Evolutionary conservation across 2,113 vertebrate species (phyloP), one percentile per base, ranked within the genome.

Genomic region (Numida meleagris): DNA sequence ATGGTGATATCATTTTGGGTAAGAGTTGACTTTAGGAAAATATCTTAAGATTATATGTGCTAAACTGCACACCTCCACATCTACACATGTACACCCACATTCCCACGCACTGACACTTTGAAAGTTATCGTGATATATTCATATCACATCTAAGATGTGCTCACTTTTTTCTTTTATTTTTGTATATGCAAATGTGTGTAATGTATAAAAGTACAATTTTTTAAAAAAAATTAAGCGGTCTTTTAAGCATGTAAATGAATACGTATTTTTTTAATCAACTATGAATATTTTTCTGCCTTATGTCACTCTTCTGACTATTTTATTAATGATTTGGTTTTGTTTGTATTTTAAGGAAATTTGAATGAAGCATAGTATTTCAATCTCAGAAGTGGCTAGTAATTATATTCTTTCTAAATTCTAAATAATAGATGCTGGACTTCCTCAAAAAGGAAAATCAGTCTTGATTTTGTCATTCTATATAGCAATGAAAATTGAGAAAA

Each of bases 1-100:
- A 74, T 62, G 9, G 7, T 51, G 63, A 36, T 58, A 65, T 31
- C 15, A 63, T 63, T 88, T 29, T 65, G 18, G 57, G 23, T 63
- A 63, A 92, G n/a, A 88, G 76, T 65, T 92, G 38, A 86, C 73
- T 83, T 29, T 46, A 83, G 86, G 79, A 90, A 48, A 88, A 90
- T 63, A 74, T 88, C 34, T 88, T 42, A 95, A 75, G 6, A 42
- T 17, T 67, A 4, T 29, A 62, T 62, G 25, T 91, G 81, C 29
- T 94, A 83, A 85, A 83, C 53, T 86, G 29, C 29, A 88, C 34
- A 51, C 78, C 74, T 90, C 43, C 65, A n/a, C 66, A 81, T 55
- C 19, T 90, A 67, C 68, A 95, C 72, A 83, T 24, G 45, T 77
- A 71, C 73, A 51, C 86, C 87, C 81, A 89, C 93, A 67, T 65